Evolutionary conservation across 2,888 invertebrate species (phyloP).

Genomic region (Dryobota labecula): DNA sequence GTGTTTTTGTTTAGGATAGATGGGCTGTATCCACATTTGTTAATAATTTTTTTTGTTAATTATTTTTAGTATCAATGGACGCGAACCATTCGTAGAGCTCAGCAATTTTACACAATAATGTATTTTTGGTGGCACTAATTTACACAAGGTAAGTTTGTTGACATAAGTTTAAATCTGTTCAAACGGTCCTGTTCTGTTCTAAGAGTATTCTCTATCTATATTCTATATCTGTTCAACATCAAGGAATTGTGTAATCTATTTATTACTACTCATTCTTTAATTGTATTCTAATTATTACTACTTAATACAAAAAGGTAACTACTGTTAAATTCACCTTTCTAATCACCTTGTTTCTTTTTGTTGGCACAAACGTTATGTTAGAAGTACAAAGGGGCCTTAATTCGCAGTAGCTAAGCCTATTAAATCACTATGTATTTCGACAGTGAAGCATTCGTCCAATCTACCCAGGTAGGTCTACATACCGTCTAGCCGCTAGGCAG

Average conservation of each 20-base stretch:
- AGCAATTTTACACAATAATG: not conserved
- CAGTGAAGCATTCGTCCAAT: not conserved
- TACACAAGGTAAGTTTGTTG: not conserved
- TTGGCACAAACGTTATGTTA: not conserved
- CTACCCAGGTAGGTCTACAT: not conserved
- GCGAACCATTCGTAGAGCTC: not conserved
- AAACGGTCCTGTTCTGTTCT: not conserved
- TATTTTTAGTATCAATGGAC: too few species aligned
- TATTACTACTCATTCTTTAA: too few species aligned
- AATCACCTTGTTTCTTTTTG: not conserved
- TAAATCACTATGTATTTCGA: slow-evolving; percentile 18
- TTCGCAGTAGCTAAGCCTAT: not conserved
- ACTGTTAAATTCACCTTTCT: not conserved
- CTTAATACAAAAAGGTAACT: not conserved
- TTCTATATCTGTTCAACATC: not conserved
- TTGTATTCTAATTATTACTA: not conserved
- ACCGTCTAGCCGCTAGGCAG: slow-evolving; percentile 16
- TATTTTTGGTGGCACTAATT: not conserved
- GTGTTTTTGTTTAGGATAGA: too few species aligned
- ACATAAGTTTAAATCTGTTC: not conserved
- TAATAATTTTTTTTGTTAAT: too few species aligned
- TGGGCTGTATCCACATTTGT: too few species aligned
- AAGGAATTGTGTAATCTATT: too few species aligned
- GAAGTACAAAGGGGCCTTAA: not conserved
- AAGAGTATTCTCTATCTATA: not conserved